Conservation (phyloP, 23 tunicate species). For the Trididemnum miniatum region DNA sequence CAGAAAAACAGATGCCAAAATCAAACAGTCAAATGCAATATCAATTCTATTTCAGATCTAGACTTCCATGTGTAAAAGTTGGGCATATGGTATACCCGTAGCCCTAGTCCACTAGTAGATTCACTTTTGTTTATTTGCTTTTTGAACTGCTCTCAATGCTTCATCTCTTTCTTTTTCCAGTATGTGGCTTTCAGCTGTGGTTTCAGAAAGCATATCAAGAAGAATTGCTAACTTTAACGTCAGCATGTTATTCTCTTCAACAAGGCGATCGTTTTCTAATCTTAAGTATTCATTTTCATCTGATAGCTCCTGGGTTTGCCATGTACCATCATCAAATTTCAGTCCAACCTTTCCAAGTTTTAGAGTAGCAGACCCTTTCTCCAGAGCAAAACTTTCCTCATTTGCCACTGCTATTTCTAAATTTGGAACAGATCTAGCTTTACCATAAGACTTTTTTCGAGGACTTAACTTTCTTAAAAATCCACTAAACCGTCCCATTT, state of each 20-base stretch:
- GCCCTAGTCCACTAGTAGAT: too few relatives aligned
- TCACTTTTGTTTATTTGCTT: too few relatives aligned
- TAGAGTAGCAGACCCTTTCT: not conserved
- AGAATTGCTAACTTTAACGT: not conserved
- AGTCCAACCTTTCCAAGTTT: not conserved
- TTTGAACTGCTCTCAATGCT: not conserved
- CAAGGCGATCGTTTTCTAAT: not conserved
- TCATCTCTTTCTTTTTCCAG: slow-evolving; percentile 7
- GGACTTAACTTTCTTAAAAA: not conserved
- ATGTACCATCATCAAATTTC: slow-evolving; percentile 1
- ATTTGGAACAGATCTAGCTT: not conserved
- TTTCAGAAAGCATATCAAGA: slow-evolving; percentile 2
- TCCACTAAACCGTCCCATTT: too few relatives aligned
- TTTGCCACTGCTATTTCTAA: not conserved
- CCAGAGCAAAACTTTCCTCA: not conserved
- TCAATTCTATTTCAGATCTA: too few relatives aligned
- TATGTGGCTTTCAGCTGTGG: slow-evolving; percentile 22
- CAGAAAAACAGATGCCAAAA: too few relatives aligned
- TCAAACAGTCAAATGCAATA: too few relatives aligned
- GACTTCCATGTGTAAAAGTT: too few relatives aligned
- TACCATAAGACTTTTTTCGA: not conserved
- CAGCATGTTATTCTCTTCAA: not conserved
- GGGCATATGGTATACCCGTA: too few relatives aligned
- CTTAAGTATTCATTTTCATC: not conserved
- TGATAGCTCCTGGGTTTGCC: not conserved